Evolutionary conservation across 2,797 vertebrate genomes (phyloP), one percentile per base, ranked within the genome.

Genomic region (Hippoglossus hippoglossus): DNA sequence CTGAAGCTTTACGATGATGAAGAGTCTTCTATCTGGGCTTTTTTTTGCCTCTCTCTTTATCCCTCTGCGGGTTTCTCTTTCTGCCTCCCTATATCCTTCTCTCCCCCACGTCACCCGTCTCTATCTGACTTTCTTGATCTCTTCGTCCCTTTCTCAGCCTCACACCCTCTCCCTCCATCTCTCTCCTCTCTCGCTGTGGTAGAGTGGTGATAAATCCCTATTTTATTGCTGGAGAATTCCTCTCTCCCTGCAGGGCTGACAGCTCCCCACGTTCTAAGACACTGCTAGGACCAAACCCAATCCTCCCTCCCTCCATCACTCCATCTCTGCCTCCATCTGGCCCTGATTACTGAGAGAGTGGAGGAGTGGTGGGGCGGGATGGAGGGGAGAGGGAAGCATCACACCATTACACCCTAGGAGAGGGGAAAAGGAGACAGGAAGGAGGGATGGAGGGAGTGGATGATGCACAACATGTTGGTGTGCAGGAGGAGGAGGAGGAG

Each of bases 211-310:
- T 99, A 98, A 99, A 99, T 98, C 96, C 96, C 94, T 91, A 94
- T 98, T 95, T 98, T 99, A 99, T 98, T 97, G 95, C 96, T 94
- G 94, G 95, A 96, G 96, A 98, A 99, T 98, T 98, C 96, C 88
- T 88, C 91, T 96, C 95, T 97, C 97, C 96, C 96, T 95, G 95
- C 96, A 96, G 96, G 96, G 94, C 95, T 98, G 97, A 99, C 97
- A 98, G 96, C 95, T 97, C 96, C 94, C 96, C 94, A 95, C 95
- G 95, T 96, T 97, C 96, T 96, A 95, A 93, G 95, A 90, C 90
- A 85, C 86, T 96, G 95, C 95, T 94, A 96, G 96, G 96, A 96
- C 96, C 96, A 96, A 89, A 88, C 91, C 87, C 91, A 90, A 87
- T 89, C 86, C 91, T 91, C 91, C 85, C 88, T 88, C 91, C 90